Percentiles rank a stretch among this genome's conserved stretches.
These are phyloP conservation scores for Pogonomyrmex californicus DNA, from an alignment of 1,140 invertebrate genomes.

Conservation along the genomic window DNA sequence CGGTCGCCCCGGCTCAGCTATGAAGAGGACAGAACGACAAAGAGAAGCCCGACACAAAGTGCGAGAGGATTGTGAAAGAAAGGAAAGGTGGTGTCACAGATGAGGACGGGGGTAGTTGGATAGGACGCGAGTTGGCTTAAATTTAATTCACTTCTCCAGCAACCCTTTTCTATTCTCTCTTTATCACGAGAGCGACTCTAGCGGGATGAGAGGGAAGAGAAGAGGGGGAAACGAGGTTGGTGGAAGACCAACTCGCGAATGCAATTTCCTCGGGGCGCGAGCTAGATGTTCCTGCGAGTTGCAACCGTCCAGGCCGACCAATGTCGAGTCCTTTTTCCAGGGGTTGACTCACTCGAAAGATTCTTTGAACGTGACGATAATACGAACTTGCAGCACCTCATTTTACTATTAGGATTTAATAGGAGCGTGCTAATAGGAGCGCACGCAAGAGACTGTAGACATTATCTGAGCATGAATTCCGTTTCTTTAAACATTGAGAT, in stretches of 20 bases:
- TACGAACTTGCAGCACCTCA: slow-evolving; percentile 54
- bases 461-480: neutral
- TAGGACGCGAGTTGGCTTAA: slow-evolving; percentile 66
- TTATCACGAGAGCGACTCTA: slow-evolving; percentile 61
- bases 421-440: slow-evolving; percentile 14
- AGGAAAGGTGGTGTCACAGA: slow-evolving; percentile 51
- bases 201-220: slow-evolving; percentile 37
- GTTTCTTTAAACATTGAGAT: neutral
- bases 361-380: slow-evolving; percentile 71
- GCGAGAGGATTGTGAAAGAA: slow-evolving; percentile 35
- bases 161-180: slow-evolving; percentile 68
- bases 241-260: slow-evolving; percentile 73
- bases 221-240: slow-evolving; percentile 27
- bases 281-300: slow-evolving; percentile 64
- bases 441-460: neutral
- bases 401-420: slow-evolving; percentile 8
- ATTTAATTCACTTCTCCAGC: slow-evolving; percentile 75
- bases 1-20: slow-evolving; percentile 3
- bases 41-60: slow-evolving; percentile 55
- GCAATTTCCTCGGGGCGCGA: slow-evolving; percentile 73
- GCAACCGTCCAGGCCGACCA: slow-evolving; percentile 39
- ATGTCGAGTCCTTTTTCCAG: slow-evolving; percentile 64
- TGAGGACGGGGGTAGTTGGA: slow-evolving; percentile 26
- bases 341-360: slow-evolving; percentile 61
- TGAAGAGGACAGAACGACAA: slow-evolving; percentile 43